A percentile compares a stretch with the other conserved stretches of the same genome.
Evolutionary conservation across 1,140 invertebrate genomes (phyloP).

Genomic region (Eumaeus atala): DNA sequence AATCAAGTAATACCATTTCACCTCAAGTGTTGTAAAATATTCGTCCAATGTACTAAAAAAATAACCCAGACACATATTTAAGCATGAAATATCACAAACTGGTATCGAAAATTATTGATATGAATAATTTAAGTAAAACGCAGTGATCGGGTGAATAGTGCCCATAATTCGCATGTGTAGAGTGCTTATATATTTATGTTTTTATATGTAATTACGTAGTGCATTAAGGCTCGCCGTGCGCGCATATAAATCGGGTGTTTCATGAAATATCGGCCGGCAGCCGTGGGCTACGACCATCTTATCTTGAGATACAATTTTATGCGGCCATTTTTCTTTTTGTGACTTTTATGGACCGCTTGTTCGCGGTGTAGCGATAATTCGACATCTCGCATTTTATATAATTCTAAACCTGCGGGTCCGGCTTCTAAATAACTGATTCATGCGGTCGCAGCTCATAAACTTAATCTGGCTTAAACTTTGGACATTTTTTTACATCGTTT

Average conservation of each 20-base stretch:
- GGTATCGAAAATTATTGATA: no score
- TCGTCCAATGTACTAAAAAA: no score
- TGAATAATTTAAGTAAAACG: no score
- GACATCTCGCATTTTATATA: constrained; percentile 52
- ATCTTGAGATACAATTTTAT: constrained; percentile 66
- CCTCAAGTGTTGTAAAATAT: no score
- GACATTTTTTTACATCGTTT: constrained; percentile 25
- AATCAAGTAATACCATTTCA: no score
- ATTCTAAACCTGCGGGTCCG: constrained; percentile 37
- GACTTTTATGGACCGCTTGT: constrained; percentile 65
- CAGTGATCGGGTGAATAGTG: no score
- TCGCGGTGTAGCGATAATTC: constrained; percentile 64
- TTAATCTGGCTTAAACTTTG: constrained; percentile 30
- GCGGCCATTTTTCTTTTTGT: constrained; percentile 65
- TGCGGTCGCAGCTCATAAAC: constrained; percentile 24
- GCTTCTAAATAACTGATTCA: constrained; percentile 21
- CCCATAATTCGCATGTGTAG: neutral
- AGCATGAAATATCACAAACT: no score
- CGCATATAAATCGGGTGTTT: constrained; percentile 68
- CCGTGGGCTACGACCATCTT: constrained; percentile 67
- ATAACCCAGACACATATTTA: no score
- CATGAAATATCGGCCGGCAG: constrained; percentile 66
- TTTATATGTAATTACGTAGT: constrained; percentile 60
- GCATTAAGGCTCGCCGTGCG: constrained; percentile 58
- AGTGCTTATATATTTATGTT: constrained; percentile 31